Conservation (phyloP, 2,797 vertebrate genomes). For the Rhodeus uyekii region DNA sequence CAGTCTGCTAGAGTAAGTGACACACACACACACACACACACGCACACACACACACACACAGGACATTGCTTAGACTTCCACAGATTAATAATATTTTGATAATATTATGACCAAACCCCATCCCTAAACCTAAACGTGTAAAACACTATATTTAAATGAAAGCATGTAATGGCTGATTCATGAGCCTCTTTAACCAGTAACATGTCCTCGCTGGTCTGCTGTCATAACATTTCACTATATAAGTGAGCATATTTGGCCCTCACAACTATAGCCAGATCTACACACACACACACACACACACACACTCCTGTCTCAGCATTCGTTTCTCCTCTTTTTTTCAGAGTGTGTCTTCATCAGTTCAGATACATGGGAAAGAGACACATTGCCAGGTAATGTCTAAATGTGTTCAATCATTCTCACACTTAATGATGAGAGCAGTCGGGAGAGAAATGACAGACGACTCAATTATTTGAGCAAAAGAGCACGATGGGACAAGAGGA, state of each 20-base stretch:
- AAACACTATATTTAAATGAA: not conserved
- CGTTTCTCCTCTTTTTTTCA: conserved; percentile 62
- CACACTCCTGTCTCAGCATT: not conserved
- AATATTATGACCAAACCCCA: too few relatives aligned
- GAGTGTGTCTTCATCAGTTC: conserved; percentile 97
- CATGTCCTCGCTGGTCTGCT: not conserved
- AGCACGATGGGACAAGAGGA: not conserved
- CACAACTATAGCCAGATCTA: not conserved
- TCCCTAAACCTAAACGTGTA: too few relatives aligned
- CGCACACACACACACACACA: not conserved
- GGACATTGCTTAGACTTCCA: not conserved
- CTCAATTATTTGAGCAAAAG: not conserved
- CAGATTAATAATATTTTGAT: too few relatives aligned
- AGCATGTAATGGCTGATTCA: too few relatives aligned
- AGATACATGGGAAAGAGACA: conserved; percentile 98
- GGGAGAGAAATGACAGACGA: not conserved
- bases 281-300: not conserved
- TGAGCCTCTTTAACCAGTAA: not conserved
- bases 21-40: not conserved
- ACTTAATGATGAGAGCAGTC: not conserved
- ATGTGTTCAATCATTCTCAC: not conserved
- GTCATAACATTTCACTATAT: not conserved
- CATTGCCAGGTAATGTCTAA: conserved; percentile 94
- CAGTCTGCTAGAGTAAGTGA: conserved; percentile 92
- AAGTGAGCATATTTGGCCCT: not conserved